Evolutionary conservation across 2,113 vertebrate species (phyloP).

Genomic region (Noctilio leporinus): DNA sequence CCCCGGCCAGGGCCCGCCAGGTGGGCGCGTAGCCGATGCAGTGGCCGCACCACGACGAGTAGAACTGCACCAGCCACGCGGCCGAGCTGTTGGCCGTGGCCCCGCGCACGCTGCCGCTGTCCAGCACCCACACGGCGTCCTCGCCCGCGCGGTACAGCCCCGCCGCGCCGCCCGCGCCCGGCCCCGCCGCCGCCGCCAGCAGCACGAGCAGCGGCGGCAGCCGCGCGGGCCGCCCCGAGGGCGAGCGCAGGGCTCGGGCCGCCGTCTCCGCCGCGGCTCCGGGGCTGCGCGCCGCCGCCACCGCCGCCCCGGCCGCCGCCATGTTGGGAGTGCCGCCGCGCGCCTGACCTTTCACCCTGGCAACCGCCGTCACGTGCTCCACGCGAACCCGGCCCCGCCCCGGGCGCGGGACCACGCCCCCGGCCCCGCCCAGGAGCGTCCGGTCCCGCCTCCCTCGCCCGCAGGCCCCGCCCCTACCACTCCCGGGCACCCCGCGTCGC

Average conservation of each 20-base stretch:
- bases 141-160: conserved; percentile 83
- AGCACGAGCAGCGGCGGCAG: conserved; percentile 46
- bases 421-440: not conserved
- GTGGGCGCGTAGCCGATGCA: conserved; percentile 93
- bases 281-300: not conserved
- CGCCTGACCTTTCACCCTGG: conserved; percentile 61
- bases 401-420: not conserved
- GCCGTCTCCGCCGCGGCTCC: not conserved
- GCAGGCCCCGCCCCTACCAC: not conserved
- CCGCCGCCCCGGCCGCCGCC: conserved; percentile 48
- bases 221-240: not conserved
- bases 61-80: conserved; percentile 96
- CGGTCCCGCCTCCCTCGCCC: not conserved
- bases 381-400: not conserved
- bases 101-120: conserved; percentile 77
- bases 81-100: conserved; percentile 85
- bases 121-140: conserved; percentile 87
- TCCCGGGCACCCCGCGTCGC: not conserved
- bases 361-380: conserved; percentile 43
- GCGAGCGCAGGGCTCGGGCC: not conserved
- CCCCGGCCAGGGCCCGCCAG: conserved; percentile 89
- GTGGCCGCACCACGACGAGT: conserved; percentile 95
- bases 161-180: conserved; percentile 59
- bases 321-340: conserved; percentile 50
- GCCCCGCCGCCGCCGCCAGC: conserved; percentile 39